These are phyloP conservation scores for Deroplatys truncata DNA, from an alignment of 2,888 invertebrate genomes.

Conservation along the genomic window DNA sequence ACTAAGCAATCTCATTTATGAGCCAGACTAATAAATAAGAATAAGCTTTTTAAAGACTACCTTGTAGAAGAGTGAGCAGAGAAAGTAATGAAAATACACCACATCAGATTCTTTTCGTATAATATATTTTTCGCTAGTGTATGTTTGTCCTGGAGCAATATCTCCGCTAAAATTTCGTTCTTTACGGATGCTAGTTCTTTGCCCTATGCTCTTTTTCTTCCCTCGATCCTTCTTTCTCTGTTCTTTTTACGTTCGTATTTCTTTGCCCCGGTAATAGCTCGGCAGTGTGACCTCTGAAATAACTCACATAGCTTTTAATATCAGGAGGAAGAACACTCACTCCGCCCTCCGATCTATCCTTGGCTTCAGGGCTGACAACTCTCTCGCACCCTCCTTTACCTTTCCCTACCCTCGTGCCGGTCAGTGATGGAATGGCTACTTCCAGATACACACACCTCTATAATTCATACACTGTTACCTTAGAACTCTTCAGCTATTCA, in stretches of 20 bases:
- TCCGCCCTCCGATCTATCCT: slow-evolving; percentile 18
- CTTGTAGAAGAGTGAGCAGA: no score
- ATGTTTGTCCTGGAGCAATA: not conserved
- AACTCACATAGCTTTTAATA: slow-evolving; percentile 15
- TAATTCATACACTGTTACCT: not conserved
- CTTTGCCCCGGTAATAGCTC: not conserved
- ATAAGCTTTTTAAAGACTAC: no score
- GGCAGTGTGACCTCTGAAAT: slow-evolving; percentile 12
- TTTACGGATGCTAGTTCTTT: not conserved
- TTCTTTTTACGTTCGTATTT: not conserved
- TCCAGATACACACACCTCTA: not conserved
- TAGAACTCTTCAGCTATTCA: no score
- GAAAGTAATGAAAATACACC: no score
- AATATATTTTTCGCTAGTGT: no score
- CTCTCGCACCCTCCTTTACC: slow-evolving; percentile 5
- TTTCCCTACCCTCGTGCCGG: not conserved
- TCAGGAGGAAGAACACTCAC: not conserved
- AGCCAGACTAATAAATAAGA: no score
- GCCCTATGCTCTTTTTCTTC: not conserved
- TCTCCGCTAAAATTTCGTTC: slow-evolving; percentile 19
- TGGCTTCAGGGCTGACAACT: slow-evolving; percentile 15
- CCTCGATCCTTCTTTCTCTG: not conserved
- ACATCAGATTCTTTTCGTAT: no score
- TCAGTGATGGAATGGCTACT: not conserved
- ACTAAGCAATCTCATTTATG: no score